Percentiles rank a stretch among this genome's conserved stretches.
Conservation (phyloP, 2,797 vertebrate species). For the Ptychadena robeensis region DNA sequence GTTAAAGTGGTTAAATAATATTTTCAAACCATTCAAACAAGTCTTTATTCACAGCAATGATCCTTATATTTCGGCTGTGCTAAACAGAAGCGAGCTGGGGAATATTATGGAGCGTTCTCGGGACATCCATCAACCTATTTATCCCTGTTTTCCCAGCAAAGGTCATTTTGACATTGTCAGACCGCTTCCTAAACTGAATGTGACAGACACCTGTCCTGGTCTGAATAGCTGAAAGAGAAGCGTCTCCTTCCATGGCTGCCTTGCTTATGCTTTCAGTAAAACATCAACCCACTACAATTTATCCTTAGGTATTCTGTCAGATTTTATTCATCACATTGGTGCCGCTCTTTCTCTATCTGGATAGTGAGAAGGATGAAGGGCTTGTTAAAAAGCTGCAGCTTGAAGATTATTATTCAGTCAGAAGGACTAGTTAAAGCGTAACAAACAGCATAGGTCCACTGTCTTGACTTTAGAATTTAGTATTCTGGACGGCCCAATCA, state of each 20-base stretch:
- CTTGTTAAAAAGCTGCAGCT: slow-evolving; percentile 19
- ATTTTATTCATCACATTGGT: slow-evolving; percentile 55
- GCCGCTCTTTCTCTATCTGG: slow-evolving; percentile 32
- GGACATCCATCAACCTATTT: slow-evolving; percentile 28
- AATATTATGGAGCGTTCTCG: neutral
- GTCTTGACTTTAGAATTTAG: no score
- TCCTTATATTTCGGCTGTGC: neutral
- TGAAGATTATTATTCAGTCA: slow-evolving; percentile 43
- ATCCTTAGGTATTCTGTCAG: slow-evolving; percentile 46
- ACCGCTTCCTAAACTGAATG: slow-evolving; percentile 53
- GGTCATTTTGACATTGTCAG: slow-evolving; percentile 43
- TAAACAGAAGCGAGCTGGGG: neutral
- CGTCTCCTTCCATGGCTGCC: slow-evolving; percentile 25
- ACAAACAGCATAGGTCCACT: neutral
- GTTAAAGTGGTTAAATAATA: neutral
- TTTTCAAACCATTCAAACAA: neutral
- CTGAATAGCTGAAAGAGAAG: slow-evolving; percentile 57
- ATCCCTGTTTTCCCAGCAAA: slow-evolving; percentile 52
- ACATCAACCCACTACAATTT: slow-evolving; percentile 53
- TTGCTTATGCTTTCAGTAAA: slow-evolving; percentile 43
- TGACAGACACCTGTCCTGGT: slow-evolving; percentile 57
- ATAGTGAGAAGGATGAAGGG: slow-evolving; percentile 41
- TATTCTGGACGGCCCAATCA: no score
- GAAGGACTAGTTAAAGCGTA: slow-evolving; percentile 26
- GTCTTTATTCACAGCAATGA: neutral